phyloP scores from a whole-genome alignment of 1,140 invertebrate species.

The Stenopsyche tienmushanensis region DNA sequence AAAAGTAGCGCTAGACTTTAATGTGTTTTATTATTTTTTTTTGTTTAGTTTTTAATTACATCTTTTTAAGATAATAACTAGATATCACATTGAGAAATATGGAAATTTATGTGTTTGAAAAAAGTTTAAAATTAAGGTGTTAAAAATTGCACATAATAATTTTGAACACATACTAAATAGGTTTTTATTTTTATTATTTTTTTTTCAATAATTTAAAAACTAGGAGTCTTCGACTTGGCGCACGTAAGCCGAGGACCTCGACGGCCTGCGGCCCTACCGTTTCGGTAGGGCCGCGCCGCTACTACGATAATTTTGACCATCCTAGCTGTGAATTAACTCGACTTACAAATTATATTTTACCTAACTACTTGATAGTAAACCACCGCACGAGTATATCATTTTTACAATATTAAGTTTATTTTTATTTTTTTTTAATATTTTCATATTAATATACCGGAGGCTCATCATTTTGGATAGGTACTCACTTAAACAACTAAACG shows the following conservation, averaged over 20 bases:
- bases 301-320: constrained; percentile 37
- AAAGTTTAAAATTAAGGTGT: constrained; percentile 34
- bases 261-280: not conserved
- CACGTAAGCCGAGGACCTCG: constrained; percentile 17
- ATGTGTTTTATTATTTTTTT: too few species aligned
- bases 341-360: constrained; percentile 38
- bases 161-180: constrained; percentile 42
- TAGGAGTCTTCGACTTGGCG: constrained; percentile 21
- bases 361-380: constrained; percentile 40
- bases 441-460: constrained; percentile 17
- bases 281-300: not conserved
- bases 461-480: constrained; percentile 31
- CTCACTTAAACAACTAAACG: constrained; percentile 33
- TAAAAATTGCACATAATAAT: constrained; percentile 41
- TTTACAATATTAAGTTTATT: not conserved
- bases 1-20: constrained; percentile 24
- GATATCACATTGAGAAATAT: constrained; percentile 43
- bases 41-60: constrained; percentile 7
- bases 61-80: constrained; percentile 40
- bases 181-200: constrained; percentile 20
- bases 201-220: constrained; percentile 6
- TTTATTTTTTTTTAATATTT: not conserved
- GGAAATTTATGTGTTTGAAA: constrained; percentile 40
- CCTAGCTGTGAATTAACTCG: constrained; percentile 40
- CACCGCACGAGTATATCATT: constrained; percentile 32